These are phyloP conservation scores for Neuroterus valhalla DNA, from an alignment of 1,140 invertebrate genomes.

Conservation along the genomic window DNA sequence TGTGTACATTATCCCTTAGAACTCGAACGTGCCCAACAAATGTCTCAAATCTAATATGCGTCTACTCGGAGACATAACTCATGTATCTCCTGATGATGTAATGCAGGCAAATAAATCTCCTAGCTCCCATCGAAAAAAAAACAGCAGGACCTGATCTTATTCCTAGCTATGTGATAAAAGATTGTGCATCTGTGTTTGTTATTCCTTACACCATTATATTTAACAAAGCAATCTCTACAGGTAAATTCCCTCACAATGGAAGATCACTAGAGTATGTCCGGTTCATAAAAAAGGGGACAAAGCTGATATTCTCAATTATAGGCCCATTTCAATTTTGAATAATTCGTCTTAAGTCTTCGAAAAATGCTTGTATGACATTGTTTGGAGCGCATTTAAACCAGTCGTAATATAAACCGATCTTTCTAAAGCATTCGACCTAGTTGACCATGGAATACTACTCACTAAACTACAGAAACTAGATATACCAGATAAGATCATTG, in stretches of 20 bases:
- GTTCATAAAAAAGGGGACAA: constrained; percentile 28
- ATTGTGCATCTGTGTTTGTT: constrained; percentile 1
- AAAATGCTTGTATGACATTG: too few relatives aligned
- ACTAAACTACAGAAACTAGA: constrained; percentile 36
- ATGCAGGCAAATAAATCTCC: too few relatives aligned
- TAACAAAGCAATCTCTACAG: neutral
- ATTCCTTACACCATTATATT: constrained; percentile 2
- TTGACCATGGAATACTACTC: constrained; percentile 45
- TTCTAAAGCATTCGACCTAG: constrained; percentile 46
- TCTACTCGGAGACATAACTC: neutral
- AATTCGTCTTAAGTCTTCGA: neutral
- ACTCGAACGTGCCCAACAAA: neutral
- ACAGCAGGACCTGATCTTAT: too few relatives aligned
- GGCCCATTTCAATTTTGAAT: constrained; percentile 18
- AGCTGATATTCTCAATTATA: neutral
- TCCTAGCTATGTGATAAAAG: neutral
- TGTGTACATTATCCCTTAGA: neutral
- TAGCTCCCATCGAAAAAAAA: too few relatives aligned
- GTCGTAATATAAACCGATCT: constrained; percentile 46
- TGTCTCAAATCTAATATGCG: neutral
- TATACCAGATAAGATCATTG: constrained; percentile 8
- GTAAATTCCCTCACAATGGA: constrained; percentile 28
- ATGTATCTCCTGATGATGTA: neutral
- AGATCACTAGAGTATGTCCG: constrained; percentile 17
- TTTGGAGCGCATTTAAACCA: neutral